Evolutionary conservation across 2,797 vertebrate species (phyloP).

Genomic region (Cynopterus sphinx): DNA sequence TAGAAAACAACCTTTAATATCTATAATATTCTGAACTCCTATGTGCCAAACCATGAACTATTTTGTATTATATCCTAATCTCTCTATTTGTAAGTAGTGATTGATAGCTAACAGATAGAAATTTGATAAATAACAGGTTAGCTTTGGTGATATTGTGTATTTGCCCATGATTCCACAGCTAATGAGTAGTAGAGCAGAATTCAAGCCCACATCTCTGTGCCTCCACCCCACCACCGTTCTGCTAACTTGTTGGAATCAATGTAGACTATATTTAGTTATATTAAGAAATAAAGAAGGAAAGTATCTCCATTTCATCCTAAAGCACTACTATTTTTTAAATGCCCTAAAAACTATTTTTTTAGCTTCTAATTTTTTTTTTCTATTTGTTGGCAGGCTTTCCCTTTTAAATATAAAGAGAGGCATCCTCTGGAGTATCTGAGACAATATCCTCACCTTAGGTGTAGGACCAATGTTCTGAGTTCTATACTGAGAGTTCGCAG

Average conservation of each 20-base stretch:
- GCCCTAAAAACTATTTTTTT: constrained; percentile 3
- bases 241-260: neutral
- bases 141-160: neutral
- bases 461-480: constrained; percentile 89
- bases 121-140: neutral
- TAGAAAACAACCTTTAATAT: constrained; percentile 10
- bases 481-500: constrained; percentile 94
- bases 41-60: neutral
- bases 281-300: neutral
- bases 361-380: constrained; percentile 1
- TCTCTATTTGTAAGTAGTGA: neutral
- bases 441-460: constrained; percentile 94
- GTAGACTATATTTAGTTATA: neutral
- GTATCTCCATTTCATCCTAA: constrained; percentile 21
- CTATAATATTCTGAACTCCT: constrained; percentile 1
- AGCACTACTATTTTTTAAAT: constrained; percentile 18
- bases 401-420: constrained; percentile 92
- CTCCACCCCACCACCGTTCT: neutral
- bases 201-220: neutral
- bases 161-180: neutral
- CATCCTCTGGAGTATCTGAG: constrained; percentile 92
- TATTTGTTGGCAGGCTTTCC: constrained; percentile 83
- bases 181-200: neutral
- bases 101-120: neutral
- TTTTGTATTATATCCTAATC: constrained; percentile 34